Evolutionary conservation across 2,797 vertebrate species (phyloP), one percentile per base, ranked within the genome.

Genomic region (Mallotus villosus): DNA sequence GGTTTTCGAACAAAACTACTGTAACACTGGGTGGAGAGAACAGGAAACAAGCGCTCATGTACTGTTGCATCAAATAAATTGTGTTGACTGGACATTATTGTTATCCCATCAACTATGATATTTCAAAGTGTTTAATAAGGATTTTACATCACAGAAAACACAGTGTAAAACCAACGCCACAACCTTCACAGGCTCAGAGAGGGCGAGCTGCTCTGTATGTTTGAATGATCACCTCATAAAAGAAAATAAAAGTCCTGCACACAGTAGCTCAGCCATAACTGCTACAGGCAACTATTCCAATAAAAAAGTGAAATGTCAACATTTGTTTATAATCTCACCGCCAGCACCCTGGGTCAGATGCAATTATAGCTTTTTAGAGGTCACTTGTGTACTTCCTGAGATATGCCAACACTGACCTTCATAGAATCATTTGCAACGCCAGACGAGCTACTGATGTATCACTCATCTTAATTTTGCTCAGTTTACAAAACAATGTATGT

Each of bases 161-260:
- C 63, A 6, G 25, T 17, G 21, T 66, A 63, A n/a, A 19, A 6
- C 29, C 21, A 9, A 25, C 6, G 12, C 49, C 3, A 2, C 49
- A 51, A 17, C 49, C 49, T 9, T 16, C 11, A 14, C 16, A 24
- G 22, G 6, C 1, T 22, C 24, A 41, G 74, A 67, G 61, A 81
- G 65, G 74, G 67, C 68, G 82, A 82, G 79, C 71, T 68, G 29
- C 14, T 46, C 51, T 19, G 70, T 90, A 89, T 80, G 80, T 86
- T 80, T 90, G 90, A 95, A 92, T 92, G 93, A 95, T 84, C 87
- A 87, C 84, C 87, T 92, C 92, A 93, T 92, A 93, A 93, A 88
- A 84, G 79, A 76, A 75, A 88, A 76, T 8, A 34, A 79, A 83
- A 91, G 85, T 89, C 92, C 84, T 86, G 81, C 81, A 73, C 17